Conservation (phyloP, 2,797 vertebrate species). For the Silurus lanzhouensis region DNA sequence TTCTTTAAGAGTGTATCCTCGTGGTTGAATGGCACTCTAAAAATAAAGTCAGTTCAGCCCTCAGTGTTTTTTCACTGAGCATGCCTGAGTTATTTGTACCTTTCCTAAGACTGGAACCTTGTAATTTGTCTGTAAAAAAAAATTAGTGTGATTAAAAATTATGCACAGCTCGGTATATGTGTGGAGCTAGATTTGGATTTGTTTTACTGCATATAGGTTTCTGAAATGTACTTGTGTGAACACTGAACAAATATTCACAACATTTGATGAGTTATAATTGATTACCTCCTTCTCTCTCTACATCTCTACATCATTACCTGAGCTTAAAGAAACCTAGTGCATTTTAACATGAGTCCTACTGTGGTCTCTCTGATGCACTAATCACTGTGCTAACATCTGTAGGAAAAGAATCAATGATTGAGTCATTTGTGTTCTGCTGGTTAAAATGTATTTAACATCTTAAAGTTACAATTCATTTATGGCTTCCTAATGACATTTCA, state of each 20-base stretch:
- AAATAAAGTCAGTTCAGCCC: no score
- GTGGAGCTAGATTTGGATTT: neutral
- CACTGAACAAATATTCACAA: no score
- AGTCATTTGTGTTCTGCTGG: neutral
- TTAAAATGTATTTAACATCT: no score
- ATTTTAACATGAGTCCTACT: neutral
- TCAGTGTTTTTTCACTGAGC: no score
- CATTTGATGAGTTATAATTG: neutral
- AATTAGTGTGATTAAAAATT: neutral
- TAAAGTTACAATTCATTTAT: neutral
- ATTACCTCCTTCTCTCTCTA: neutral
- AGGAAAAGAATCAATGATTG: neutral
- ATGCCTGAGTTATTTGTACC: no score
- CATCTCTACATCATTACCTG: neutral
- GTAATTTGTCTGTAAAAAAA: neutral
- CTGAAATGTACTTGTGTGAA: no score
- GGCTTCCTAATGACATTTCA: neutral
- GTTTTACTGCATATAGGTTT: no score
- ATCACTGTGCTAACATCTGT: neutral
- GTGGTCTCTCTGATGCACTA: neutral
- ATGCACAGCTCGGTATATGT: neutral
- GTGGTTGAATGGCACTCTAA: no score
- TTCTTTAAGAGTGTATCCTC: no score
- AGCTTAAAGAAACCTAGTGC: neutral
- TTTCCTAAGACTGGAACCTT: no score